Percentiles rank a stretch among this genome's conserved stretches.
Evolutionary conservation across 1,140 invertebrate species (phyloP).

Genomic region (Calliphora vicina): DNA sequence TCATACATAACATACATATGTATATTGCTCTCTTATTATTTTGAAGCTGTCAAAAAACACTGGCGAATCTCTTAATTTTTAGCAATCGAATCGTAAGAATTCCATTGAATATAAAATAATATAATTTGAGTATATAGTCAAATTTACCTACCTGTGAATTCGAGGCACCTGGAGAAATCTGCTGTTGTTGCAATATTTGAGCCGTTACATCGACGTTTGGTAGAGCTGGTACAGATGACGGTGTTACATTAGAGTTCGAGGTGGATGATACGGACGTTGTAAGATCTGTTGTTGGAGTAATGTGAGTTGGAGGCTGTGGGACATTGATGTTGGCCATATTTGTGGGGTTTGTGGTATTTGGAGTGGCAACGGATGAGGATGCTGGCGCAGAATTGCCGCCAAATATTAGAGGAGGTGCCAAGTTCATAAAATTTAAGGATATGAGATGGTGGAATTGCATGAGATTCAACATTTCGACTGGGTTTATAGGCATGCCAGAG

Average conservation of each 20-base stretch:
- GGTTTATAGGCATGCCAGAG: slow-evolving; percentile 51
- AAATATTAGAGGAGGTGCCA: slow-evolving; percentile 61
- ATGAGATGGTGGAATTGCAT: slow-evolving; percentile 83
- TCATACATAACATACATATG: too few relatives aligned
- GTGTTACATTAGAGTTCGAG: not conserved
- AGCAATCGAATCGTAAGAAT: too few relatives aligned
- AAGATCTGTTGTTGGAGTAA: not conserved
- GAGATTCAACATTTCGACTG: slow-evolving; percentile 73
- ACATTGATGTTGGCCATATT: slow-evolving; percentile 43
- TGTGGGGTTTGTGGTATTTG: not conserved
- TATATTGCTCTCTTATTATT: too few relatives aligned
- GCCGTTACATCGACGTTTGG: slow-evolving; percentile 55
- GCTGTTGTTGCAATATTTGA: slow-evolving; percentile 15
- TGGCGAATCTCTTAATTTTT: too few relatives aligned
- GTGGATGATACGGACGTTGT: slow-evolving; percentile 22
- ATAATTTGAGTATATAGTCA: too few relatives aligned
- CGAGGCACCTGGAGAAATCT: not conserved
- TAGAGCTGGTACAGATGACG: slow-evolving; percentile 55
- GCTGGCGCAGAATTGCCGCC: not conserved
- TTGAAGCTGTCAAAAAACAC: too few relatives aligned
- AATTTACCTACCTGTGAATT: slow-evolving; percentile 23
- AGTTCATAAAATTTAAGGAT: slow-evolving; percentile 62
- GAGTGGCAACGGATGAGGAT: not conserved
- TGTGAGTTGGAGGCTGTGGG: slow-evolving; percentile 69
- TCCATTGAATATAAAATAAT: too few relatives aligned